Evolutionary conservation across 53 echinoderm and acorn worm genomes (phyloP), one percentile per base, ranked within the genome.

Genomic region (Henricia sp.): DNA sequence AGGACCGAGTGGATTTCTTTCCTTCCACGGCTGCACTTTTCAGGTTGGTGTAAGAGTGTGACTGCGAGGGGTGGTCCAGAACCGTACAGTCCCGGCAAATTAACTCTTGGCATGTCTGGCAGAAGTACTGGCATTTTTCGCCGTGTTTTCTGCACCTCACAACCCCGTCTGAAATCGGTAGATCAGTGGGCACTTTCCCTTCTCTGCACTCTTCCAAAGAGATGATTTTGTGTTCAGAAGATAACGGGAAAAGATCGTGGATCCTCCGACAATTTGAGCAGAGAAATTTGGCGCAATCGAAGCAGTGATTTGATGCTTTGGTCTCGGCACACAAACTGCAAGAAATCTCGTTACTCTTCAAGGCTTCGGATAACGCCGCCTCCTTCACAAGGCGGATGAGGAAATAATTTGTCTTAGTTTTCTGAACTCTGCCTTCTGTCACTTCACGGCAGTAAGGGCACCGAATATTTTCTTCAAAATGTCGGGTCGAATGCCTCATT

Each of bases 201-300:
- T 23, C 58, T 32, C 59, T 41, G 29, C 58, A 56, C 59, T 84
- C 84, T 5, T 84, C 84, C 60, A 84, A 42, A 6, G 84, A 71
- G 19, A 24, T 32, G 1, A 72, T 35, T 5, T 13, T 42, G 57
- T 84, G 84, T 35, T 26, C 84, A 17, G 27, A 52, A 19, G 35
- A 40, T 32, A 33, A 39, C 0, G 69, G 69, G 13, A 84, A 32
- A 14, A 54, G 53, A 27, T 37, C 27, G 70, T 84, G 84, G 35
- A 60, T 30, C 48, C 52, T 41, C 42, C 29, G 57, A 43, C 84
- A 84, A 34, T 4, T 17, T 39, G 16, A 13, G 37, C 84, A 84
- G 19, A 84, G 84, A 56, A 84, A 84, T 23, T 29, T 24, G 58
- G 58, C 72, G 48, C 84, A 84, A 10, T 84, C 72, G 30, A 14